A percentile compares a stretch with the other conserved stretches of the same genome.
Conservation (phyloP, 92 coral and sea anemone genomes). For the Heteractis magnifica region DNA sequence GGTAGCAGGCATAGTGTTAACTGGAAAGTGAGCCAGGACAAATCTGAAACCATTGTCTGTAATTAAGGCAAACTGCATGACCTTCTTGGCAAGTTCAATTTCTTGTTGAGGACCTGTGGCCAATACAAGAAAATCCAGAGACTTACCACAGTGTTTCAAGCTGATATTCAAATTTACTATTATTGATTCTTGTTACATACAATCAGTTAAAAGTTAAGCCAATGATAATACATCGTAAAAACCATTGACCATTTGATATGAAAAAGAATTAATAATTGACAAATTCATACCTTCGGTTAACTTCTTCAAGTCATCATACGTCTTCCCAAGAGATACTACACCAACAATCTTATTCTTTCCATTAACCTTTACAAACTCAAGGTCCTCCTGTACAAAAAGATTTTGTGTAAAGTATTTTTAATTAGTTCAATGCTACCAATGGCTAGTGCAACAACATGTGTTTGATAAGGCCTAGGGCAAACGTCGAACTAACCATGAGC, state of each 20-base stretch:
- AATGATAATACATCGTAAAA: too few relatives aligned
- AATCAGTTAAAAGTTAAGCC: too few relatives aligned
- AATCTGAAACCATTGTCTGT: constrained; percentile 52
- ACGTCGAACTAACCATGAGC: too few relatives aligned
- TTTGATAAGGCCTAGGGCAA: too few relatives aligned
- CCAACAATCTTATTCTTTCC: constrained; percentile 44
- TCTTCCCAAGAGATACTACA: constrained; percentile 36
- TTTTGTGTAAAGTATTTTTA: background rate
- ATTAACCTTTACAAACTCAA: constrained; percentile 26
- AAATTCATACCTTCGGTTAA: constrained; percentile 25
- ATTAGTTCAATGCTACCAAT: too few relatives aligned
- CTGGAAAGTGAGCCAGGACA: constrained; percentile 43
- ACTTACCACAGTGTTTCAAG: too few relatives aligned
- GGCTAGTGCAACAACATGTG: too few relatives aligned
- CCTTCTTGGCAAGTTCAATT: constrained; percentile 41
- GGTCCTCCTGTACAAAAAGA: constrained; percentile 29
- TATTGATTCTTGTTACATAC: too few relatives aligned
- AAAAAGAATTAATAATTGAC: background rate
- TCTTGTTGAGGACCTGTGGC: constrained; percentile 7
- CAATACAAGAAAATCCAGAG: too few relatives aligned
- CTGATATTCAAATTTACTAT: too few relatives aligned
- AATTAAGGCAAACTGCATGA: constrained; percentile 50
- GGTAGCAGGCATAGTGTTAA: constrained; percentile 33
- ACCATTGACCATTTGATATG: too few relatives aligned
- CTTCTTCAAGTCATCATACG: constrained; percentile 18